A percentile compares a stretch with the other conserved stretches of the same genome.
Conservation (phyloP, 2,888 invertebrate genomes). For the Labia minor region DNA sequence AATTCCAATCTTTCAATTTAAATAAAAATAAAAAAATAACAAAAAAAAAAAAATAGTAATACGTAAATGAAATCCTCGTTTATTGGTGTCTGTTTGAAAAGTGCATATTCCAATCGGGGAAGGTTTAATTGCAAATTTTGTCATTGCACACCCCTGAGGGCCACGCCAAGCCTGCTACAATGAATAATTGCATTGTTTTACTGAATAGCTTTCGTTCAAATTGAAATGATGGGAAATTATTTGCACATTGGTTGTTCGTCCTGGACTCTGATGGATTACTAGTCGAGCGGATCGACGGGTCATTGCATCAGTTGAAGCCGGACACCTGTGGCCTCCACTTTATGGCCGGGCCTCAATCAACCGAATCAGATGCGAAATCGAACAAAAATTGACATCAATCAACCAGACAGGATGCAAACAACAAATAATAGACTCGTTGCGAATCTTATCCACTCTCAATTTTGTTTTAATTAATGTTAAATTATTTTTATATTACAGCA, state of each 20-base stretch:
- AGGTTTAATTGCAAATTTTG: conserved; percentile 3
- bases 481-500: too few relatives aligned
- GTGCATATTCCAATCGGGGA: background rate
- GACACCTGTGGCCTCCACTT: background rate
- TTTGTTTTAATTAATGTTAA: too few relatives aligned
- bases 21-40: too few relatives aligned
- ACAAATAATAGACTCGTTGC: too few relatives aligned
- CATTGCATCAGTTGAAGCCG: background rate
- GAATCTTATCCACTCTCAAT: too few relatives aligned
- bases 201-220: background rate
- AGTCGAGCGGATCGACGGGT: background rate
- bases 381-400: too few relatives aligned
- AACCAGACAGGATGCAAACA: too few relatives aligned
- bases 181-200: conserved; percentile 7
- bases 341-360: background rate
- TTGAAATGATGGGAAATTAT: conserved; percentile 4
- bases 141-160: background rate
- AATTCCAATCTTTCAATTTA: too few relatives aligned
- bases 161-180: background rate
- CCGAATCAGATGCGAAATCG: background rate
- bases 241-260: background rate
- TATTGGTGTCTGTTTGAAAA: background rate
- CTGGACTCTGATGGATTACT: background rate
- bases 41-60: too few relatives aligned
- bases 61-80: too few relatives aligned